Conservation (phyloP, 2,888 invertebrate species). For the Penaeus monodon region DNA sequence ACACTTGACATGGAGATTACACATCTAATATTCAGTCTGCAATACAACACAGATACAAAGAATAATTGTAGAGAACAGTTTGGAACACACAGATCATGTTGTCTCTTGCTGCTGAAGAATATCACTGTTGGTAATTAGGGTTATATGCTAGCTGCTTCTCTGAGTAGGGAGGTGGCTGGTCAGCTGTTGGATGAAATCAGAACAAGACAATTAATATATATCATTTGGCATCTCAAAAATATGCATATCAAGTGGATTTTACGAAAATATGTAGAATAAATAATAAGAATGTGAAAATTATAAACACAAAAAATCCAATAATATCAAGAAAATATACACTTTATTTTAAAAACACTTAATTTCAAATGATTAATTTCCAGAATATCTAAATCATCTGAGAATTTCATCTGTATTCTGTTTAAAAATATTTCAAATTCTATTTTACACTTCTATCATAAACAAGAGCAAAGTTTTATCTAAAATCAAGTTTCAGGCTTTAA, state of each 20-base stretch:
- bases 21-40: neutral
- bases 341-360: no score
- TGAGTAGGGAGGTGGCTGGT: conserved; percentile 53
- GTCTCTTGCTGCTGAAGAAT: no score
- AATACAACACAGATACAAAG: neutral
- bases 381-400: no score
- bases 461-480: no score
- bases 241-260: neutral
- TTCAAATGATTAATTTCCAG: no score
- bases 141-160: conserved; percentile 60
- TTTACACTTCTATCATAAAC: no score
- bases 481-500: no score
- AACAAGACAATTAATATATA: neutral
- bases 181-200: conserved; percentile 16
- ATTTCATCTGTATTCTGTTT: no score
- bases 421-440: no score
- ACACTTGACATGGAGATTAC: neutral
- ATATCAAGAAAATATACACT: no score
- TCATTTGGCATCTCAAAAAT: neutral
- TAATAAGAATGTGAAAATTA: neutral
- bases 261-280: neutral
- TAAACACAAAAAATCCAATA: neutral
- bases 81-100: no score
- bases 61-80: neutral
- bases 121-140: conserved; percentile 50